Evolutionary conservation across 2,888 invertebrate species (phyloP), one percentile per base, ranked within the genome.

Genomic region (Oscheius sp.): DNA sequence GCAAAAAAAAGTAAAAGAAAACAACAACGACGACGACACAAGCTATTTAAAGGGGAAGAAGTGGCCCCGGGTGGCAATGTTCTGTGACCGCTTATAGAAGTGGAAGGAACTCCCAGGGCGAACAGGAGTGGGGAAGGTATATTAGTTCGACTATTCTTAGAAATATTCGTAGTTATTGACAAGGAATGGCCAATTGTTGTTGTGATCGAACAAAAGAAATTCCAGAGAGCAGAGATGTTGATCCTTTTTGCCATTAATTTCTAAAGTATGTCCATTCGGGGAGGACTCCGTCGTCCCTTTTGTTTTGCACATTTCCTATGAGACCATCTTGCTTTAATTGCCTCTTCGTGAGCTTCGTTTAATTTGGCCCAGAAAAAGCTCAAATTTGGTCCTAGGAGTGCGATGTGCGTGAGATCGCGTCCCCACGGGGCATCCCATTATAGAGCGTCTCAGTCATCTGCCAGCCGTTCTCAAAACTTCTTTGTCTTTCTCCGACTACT

Each of bases 371-470:
- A 25, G 66, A 66, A 27, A 55, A 55, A 55, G 55, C 55, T 55
- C 55, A 55, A 55, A 55, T 55, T 55, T 55, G 25, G 55, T 18
- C 12, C 12, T 55, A 13, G 27, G 21, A 52, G 41, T 52, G 49
- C 23, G 66, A n/a, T 29, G 41, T 52, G 49, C 23, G 66, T 13
- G 49, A 23, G 45, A 16, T 9, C 63, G 5, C 35, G 35, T 63
- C 52, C 66, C 61, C 66, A 52, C 66, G 66, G 66, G 66, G 35
- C 16, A 6, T 16, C 52, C 66, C 46, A 46, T 66, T 46, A 46
- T 27, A 49, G 27, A 16, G 29, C 25, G 16, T 46, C 66, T 66
- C 66, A 66, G 66, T 66, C 66, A 66, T 66, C 66, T 52, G 66
- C 66, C 66, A 66, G 66, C 52, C 29, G 23, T 66, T 66, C 49